Evolutionary conservation across 2,888 invertebrate genomes (phyloP), one percentile per base, ranked within the genome.

Genomic region (Cordilura impudica): DNA sequence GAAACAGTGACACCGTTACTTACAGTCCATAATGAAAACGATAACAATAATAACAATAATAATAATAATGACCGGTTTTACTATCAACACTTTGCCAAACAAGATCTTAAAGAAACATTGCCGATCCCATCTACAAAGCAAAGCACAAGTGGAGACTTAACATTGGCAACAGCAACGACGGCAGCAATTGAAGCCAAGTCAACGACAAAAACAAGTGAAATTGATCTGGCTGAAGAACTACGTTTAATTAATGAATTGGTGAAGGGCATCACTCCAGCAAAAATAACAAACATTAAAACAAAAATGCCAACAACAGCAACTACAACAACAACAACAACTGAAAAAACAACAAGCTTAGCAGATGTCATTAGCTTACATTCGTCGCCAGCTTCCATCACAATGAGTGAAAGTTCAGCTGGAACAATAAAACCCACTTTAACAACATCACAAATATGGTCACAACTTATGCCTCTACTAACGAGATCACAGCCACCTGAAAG

Each of bases 221-320:
- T 83, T 65, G 84, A 87, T 84, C 84, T 86, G 47, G 82, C 79
- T 45, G 82, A 85, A 75, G 89, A 88, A 80, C 77, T 89, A 82
- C 85, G 85, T 72, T 83, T 84, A 74, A 89, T 89, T 82, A 88
- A 89, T 76, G 85, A 85, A 77, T 82, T 89, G 84, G 88, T 89
- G 70, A 88, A 88, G 81, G 83, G 82, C 81, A 86, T 82, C 53
- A 82, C 82, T 31, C 83, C 83, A 58, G 74, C 79, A 77, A 70
- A 82, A 60, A 26, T 84, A 73, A 65, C 81, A 49, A 49, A 21
- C 67, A 61, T 71, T 65, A 31, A 39, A 39, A 39, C 35, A 39
- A 39, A 39, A 39, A 58, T 63, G 74, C 49, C 70, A 66, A 54
- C 80, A 82, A 61, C 70, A 81, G 54, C 67, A 66, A n/a, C 67